Conservation (phyloP, 2,797 vertebrate species). For the Notoglanidium macrostoma region DNA sequence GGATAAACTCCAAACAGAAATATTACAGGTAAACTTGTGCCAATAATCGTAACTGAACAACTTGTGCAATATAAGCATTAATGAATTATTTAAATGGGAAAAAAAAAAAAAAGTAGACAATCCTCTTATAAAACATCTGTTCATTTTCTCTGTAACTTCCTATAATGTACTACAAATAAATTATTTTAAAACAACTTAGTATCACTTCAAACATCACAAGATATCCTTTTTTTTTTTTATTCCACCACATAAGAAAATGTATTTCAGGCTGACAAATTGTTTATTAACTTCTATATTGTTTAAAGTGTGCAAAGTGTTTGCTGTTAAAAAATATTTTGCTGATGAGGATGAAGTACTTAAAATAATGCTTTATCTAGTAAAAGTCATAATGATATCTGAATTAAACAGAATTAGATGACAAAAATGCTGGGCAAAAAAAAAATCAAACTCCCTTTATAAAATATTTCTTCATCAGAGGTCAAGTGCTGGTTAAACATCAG, state of each 20-base stretch:
- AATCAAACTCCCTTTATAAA: neutral
- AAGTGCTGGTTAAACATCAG: neutral
- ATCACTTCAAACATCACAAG: neutral
- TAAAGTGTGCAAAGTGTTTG: neutral
- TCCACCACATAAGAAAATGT: neutral
- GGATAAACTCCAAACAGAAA: neutral
- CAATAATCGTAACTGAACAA: neutral
- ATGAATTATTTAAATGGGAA: neutral
- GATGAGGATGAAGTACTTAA: neutral
- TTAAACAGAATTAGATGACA: slow-evolving; percentile 1
- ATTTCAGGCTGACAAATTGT: neutral
- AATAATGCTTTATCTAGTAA: slow-evolving; percentile 12
- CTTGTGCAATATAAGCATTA: neutral
- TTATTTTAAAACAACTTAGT: slow-evolving; percentile 8
- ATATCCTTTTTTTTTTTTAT: slow-evolving; percentile 21
- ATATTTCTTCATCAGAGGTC: neutral
- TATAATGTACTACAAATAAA: neutral
- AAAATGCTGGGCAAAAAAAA: neutral
- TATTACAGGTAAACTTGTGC: too few species aligned
- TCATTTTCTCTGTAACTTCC: neutral
- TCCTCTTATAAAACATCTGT: neutral
- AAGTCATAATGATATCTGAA: neutral
- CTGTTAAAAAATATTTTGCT: neutral
- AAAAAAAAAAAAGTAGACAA: neutral
- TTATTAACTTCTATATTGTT: neutral